Percentiles rank a stretch among this genome's conserved stretches.
Evolutionary conservation across 2,113 vertebrate species (phyloP).

Genomic region (Microtus oregoni): DNA sequence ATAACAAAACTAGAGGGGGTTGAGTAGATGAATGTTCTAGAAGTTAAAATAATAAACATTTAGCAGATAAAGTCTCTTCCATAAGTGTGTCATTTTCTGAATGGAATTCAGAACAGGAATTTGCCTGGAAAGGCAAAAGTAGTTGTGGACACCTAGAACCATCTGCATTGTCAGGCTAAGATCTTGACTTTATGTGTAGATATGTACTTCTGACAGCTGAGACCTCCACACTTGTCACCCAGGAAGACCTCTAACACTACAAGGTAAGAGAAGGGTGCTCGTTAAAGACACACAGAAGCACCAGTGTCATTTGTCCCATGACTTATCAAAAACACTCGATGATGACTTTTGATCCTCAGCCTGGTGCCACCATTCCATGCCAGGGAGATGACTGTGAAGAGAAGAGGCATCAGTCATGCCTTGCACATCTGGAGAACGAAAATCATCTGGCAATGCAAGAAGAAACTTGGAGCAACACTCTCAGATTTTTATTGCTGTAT

Average conservation of each 20-base stretch:
- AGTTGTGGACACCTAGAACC: neutral
- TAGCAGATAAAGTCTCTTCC: neutral
- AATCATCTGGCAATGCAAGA: neutral
- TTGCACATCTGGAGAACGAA: neutral
- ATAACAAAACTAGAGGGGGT: neutral
- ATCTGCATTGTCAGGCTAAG: neutral
- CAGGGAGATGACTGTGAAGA: neutral
- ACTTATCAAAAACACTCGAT: neutral
- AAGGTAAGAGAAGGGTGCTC: neutral
- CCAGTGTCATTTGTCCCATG: conserved; percentile 26
- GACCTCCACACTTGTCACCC: neutral
- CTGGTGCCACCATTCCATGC: neutral
- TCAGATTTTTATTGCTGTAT: conserved; percentile 18
- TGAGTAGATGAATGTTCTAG: neutral
- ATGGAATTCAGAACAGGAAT: neutral
- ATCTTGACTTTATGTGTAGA: neutral
- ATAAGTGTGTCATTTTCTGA: neutral
- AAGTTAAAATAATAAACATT: conserved; percentile 42
- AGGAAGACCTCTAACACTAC: neutral
- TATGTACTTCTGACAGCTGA: neutral
- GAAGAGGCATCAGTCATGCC: neutral
- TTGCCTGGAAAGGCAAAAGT: neutral
- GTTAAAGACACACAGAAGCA: conserved; percentile 53
- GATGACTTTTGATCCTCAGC: conserved; percentile 47
- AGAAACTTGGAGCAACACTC: conserved; percentile 9